These are phyloP conservation scores for Toxonevra muliebris DNA, from an alignment of 2,888 invertebrate genomes.

Conservation along the genomic window DNA sequence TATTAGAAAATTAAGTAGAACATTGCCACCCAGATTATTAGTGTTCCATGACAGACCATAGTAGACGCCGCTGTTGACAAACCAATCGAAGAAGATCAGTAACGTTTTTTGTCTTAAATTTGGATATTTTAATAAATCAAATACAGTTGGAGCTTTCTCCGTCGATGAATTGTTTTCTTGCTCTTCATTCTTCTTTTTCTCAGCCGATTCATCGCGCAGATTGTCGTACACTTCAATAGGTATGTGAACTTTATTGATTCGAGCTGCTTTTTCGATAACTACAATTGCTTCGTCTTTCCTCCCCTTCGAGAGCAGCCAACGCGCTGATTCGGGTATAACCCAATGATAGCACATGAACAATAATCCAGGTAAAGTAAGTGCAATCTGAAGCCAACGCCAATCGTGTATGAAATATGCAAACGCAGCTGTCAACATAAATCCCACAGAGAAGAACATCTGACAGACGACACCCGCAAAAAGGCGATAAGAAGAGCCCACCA, in stretches of 20 bases:
- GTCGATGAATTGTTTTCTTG: slow-evolving; percentile 31
- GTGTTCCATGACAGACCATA: slow-evolving; percentile 83
- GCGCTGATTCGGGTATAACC: slow-evolving; percentile 79
- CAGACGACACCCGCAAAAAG: slow-evolving; percentile 76
- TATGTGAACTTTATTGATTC: slow-evolving; percentile 72
- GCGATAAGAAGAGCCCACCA: slow-evolving; percentile 76
- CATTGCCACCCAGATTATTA: slow-evolving; percentile 78
- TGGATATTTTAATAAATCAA: slow-evolving; percentile 72
- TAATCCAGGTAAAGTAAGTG: slow-evolving; percentile 74
- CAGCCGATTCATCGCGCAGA: slow-evolving; percentile 66
- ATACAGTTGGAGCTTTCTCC: slow-evolving; percentile 64
- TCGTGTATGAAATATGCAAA: slow-evolving; percentile 75
- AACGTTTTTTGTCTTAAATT: slow-evolving; percentile 73
- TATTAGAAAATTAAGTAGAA: slow-evolving; percentile 77
- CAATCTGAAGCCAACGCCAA: slow-evolving; percentile 77
- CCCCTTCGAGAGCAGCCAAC: slow-evolving; percentile 76
- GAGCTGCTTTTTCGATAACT: slow-evolving; percentile 72
- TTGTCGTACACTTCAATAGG: slow-evolving; percentile 69
- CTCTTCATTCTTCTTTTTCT: slow-evolving; percentile 54
- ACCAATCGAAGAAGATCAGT: slow-evolving; percentile 80
- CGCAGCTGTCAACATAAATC: slow-evolving; percentile 75
- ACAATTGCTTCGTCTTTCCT: slow-evolving; percentile 72
- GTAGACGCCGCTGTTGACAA: slow-evolving; percentile 80
- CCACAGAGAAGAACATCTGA: slow-evolving; percentile 79
- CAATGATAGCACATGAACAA: slow-evolving; percentile 77